phyloP scores from a whole-genome alignment of 2,113 vertebrate species.

The Oryzias curvinotus region DNA sequence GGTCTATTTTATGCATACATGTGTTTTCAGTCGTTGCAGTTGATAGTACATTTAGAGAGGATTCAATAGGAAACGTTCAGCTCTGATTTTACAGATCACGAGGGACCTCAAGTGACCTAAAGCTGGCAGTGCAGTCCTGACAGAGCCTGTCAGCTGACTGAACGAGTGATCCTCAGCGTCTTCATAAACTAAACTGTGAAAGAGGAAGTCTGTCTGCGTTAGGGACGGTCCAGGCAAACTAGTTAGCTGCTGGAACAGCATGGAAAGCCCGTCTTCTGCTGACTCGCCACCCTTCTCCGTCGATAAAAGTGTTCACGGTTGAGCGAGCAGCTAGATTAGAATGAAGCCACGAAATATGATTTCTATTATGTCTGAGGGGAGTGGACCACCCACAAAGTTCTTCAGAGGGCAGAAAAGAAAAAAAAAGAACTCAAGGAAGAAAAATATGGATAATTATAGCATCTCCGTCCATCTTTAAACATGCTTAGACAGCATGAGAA shows the following conservation, averaged over 20 bases:
- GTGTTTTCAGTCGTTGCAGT: background rate
- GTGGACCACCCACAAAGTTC: constrained; percentile 66
- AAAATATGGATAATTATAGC: constrained; percentile 58
- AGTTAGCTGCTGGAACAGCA: constrained; percentile 34
- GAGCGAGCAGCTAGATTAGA: constrained; percentile 45
- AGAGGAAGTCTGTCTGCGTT: constrained; percentile 13
- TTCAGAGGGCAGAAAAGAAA: constrained; percentile 45
- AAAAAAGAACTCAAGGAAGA: constrained; percentile 42
- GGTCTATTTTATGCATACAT: no score
- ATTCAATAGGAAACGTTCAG: background rate
- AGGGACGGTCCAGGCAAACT: background rate
- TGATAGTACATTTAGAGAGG: background rate
- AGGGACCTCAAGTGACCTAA: constrained; percentile 62
- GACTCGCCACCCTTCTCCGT: constrained; percentile 53
- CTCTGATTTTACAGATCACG: constrained; percentile 34
- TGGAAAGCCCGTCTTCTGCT: constrained; percentile 58
- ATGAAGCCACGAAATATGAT: constrained; percentile 68
- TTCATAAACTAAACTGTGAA: background rate
- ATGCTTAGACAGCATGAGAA: constrained; percentile 53
- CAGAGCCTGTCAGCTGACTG: background rate
- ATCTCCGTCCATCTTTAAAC: constrained; percentile 45
- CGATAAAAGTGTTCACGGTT: constrained; percentile 47
- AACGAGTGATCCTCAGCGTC: constrained; percentile 1
- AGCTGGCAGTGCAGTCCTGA: constrained; percentile 42
- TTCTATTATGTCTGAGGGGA: constrained; percentile 63